phyloP scores from a whole-genome alignment of 2,797 vertebrate genomes.

The Enteromius viviparus region DNA sequence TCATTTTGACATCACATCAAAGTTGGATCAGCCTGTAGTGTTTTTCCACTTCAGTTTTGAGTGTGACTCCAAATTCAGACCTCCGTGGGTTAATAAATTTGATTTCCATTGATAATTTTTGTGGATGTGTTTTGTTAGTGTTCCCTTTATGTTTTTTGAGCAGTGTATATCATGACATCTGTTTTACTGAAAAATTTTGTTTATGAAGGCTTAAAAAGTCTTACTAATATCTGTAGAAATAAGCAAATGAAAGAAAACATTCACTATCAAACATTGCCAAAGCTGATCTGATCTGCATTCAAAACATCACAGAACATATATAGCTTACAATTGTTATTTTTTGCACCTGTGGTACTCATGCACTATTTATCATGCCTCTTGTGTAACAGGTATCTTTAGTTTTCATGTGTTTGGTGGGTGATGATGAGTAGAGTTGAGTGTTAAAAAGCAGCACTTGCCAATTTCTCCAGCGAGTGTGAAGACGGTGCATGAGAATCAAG shows the following conservation, averaged over 20 bases:
- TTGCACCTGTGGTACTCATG: neutral
- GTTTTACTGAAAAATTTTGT: neutral
- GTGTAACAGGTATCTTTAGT: slow-evolving; percentile 11
- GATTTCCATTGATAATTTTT: too few relatives aligned
- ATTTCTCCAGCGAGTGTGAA: slow-evolving; percentile 48
- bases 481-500: slow-evolving; percentile 52
- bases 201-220: neutral
- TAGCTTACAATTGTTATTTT: neutral
- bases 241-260: neutral
- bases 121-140: too few relatives aligned
- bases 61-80: too few relatives aligned
- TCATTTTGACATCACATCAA: too few relatives aligned
- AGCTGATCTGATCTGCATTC: slow-evolving; percentile 16
- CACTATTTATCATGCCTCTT: slow-evolving; percentile 26
- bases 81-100: too few relatives aligned
- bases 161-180: neutral
- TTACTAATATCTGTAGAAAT: neutral
- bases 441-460: slow-evolving; percentile 36
- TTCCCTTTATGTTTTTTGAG: too few relatives aligned
- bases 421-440: slow-evolving; percentile 39
- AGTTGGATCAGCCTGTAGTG: too few relatives aligned
- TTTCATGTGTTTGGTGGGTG: slow-evolving; percentile 22
- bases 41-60: too few relatives aligned
- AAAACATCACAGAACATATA: neutral
- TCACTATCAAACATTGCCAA: neutral